phyloP scores from a whole-genome alignment of 1,140 invertebrate species.

The Heliconius congener region DNA sequence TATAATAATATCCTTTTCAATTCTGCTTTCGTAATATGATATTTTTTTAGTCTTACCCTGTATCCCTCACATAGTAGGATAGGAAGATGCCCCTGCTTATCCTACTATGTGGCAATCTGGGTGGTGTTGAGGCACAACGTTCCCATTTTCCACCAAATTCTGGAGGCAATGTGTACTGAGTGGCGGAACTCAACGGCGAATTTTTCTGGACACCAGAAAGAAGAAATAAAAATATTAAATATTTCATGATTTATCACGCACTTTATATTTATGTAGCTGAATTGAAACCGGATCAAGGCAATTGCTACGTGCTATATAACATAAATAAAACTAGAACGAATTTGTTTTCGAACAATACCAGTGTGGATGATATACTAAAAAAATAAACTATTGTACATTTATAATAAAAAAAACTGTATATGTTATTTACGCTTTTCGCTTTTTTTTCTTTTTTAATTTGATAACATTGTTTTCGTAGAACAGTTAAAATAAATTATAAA shows the following conservation, averaged over 20 bases:
- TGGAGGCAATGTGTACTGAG: too few relatives aligned
- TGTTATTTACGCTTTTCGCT: neutral
- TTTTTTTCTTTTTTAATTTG: too few relatives aligned
- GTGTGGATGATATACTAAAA: neutral
- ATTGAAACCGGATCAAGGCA: neutral
- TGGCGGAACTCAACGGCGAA: too few relatives aligned
- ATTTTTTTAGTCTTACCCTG: too few relatives aligned
- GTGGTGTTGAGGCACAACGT: too few relatives aligned
- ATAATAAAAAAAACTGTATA: neutral
- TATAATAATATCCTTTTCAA: neutral
- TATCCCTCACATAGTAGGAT: too few relatives aligned
- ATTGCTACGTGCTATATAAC: neutral
- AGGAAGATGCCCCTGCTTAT: too few relatives aligned
- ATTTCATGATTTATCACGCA: neutral
- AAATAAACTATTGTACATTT: neutral
- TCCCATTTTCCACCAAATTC: too few relatives aligned
- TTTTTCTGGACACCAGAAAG: too few relatives aligned
- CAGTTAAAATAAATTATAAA: too few relatives aligned
- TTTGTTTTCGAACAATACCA: neutral
- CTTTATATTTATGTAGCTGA: neutral
- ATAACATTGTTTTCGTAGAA: too few relatives aligned
- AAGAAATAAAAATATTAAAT: neutral
- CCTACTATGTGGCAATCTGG: too few relatives aligned
- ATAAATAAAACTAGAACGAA: constrained; percentile 2
- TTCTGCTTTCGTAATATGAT: neutral